phyloP scores from a whole-genome alignment of 2,113 vertebrate genomes.

The Hypocryptadius cinnamomeus region DNA sequence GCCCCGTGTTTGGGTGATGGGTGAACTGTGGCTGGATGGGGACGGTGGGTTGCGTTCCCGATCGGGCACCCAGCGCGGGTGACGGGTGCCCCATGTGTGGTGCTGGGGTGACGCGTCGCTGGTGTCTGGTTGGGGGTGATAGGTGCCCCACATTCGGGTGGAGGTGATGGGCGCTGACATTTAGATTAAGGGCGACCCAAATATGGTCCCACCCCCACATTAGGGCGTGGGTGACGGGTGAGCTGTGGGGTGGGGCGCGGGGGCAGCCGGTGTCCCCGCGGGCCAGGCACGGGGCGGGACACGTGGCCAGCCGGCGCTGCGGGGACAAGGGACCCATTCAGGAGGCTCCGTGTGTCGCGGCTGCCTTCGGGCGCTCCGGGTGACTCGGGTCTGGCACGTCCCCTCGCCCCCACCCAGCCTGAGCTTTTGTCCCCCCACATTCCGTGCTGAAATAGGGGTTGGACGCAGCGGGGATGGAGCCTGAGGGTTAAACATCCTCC shows the following conservation, averaged over 20 bases:
- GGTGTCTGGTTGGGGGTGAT: neutral
- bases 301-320: neutral
- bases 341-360: neutral
- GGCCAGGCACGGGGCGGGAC: constrained; percentile 1
- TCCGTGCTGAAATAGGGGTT: neutral
- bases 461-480: rapidly evolving
- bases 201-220: neutral
- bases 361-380: neutral
- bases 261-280: neutral
- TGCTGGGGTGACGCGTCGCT: neutral
- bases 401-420: neutral
- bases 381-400: neutral
- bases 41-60: neutral
- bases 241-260: neutral
- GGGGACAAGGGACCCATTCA: constrained; percentile 29
- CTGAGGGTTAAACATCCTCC: rapidly evolving
- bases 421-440: neutral
- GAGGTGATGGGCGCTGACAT: neutral
- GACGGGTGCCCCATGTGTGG: neutral
- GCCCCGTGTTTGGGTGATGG: neutral
- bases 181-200: neutral
- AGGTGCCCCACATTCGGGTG: neutral
- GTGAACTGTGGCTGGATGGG: neutral
- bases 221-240: neutral
- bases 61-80: neutral